Conservation (phyloP, 2,113 vertebrate species). For the Oreotrochilus melanogaster region DNA sequence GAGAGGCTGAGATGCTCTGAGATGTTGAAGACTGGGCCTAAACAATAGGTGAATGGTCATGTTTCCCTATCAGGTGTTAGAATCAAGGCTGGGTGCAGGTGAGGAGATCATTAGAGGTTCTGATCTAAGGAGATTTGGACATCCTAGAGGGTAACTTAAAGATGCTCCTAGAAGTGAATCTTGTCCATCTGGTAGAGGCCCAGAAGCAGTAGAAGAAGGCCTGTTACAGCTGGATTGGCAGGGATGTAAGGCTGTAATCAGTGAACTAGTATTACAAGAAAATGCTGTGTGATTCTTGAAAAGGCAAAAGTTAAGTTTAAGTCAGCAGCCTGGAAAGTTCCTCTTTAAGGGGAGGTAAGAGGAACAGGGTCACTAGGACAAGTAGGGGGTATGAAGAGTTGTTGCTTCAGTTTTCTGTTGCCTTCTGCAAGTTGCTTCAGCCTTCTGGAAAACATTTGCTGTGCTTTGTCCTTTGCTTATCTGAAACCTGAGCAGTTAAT, state of each 20-base stretch:
- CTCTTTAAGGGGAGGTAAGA: neutral
- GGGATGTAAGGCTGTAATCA: neutral
- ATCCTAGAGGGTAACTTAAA: neutral
- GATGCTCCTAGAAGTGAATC: neutral
- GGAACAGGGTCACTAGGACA: neutral
- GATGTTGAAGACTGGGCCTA: neutral
- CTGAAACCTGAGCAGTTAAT: neutral
- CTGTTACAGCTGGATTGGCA: neutral
- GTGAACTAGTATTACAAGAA: neutral
- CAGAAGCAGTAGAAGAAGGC: neutral
- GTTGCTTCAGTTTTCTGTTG: neutral
- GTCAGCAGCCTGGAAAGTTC: neutral
- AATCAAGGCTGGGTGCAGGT: neutral
- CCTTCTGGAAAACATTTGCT: neutral
- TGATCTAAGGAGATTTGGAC: neutral
- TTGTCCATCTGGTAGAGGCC: neutral
- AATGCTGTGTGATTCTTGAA: neutral
- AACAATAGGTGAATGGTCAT: neutral
- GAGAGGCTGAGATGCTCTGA: neutral
- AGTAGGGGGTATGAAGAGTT: neutral
- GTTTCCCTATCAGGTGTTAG: neutral
- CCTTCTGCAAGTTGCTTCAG: neutral
- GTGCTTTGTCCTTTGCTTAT: constrained; percentile 35
- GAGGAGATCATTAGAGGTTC: neutral
- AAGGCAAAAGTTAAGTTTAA: neutral